Conservation (phyloP, 1,140 invertebrate species). For the Zaprionus taronus region DNA sequence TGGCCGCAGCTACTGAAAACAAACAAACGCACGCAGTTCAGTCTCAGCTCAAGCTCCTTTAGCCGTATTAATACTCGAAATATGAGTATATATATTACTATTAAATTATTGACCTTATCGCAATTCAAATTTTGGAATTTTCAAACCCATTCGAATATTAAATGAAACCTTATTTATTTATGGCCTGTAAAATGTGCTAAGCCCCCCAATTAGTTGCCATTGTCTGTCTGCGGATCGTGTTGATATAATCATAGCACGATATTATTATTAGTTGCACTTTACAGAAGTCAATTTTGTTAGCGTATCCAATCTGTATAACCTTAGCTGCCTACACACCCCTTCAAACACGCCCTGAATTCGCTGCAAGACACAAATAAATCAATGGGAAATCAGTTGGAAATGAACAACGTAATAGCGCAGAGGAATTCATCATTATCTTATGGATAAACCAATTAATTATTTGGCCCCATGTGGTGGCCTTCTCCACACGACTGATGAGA, state of each 20-base stretch:
- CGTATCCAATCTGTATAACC: background rate
- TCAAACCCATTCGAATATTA: slow-evolving; percentile 4
- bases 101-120: slow-evolving; percentile 71
- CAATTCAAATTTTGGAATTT: slow-evolving; percentile 39
- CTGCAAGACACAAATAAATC: background rate
- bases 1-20: slow-evolving; percentile 32
- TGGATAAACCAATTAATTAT: slow-evolving; percentile 29
- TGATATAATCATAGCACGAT: slow-evolving; percentile 1
- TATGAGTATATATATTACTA: slow-evolving; percentile 28
- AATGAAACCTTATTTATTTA: slow-evolving; percentile 22
- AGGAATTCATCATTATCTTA: slow-evolving; percentile 27
- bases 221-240: slow-evolving; percentile 30
- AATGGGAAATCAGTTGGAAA: background rate
- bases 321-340: background rate
- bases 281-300: slow-evolving; percentile 6
- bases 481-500: background rate
- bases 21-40: slow-evolving; percentile 8
- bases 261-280: slow-evolving; percentile 14
- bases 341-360: background rate
- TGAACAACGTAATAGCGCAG: slow-evolving; percentile 5
- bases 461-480: slow-evolving; percentile 33
- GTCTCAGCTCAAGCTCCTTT: slow-evolving; percentile 40
- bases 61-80: slow-evolving; percentile 9
- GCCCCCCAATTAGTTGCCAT: slow-evolving; percentile 27
- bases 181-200: slow-evolving; percentile 27